These are phyloP conservation scores for Agrypnus murinus DNA, from an alignment of 2,888 invertebrate genomes.

Conservation along the genomic window DNA sequence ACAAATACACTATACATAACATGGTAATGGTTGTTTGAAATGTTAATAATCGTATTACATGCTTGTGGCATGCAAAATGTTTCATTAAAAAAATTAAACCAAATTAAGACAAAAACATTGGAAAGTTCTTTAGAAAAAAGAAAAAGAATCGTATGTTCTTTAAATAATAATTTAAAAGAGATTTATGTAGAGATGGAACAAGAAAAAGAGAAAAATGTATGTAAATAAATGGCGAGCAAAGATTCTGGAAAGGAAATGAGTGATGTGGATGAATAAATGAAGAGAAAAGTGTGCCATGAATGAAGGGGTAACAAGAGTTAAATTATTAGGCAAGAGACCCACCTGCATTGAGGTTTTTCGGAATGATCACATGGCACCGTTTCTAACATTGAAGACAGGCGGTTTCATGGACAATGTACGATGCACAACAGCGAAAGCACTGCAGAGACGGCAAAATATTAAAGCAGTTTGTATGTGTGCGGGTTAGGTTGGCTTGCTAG, in stretches of 20 bases:
- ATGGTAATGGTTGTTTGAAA: too few species aligned
- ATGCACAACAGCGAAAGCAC: conserved; percentile 61
- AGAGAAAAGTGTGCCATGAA: conserved; percentile 24
- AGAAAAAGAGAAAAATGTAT: not conserved
- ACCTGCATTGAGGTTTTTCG: conserved; percentile 67
- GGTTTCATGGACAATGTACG: conserved; percentile 62
- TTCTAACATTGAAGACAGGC: conserved; percentile 65
- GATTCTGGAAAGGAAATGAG: not conserved
- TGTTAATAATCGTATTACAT: too few species aligned
- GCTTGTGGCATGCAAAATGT: conserved; percentile 1
- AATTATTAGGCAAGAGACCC: conserved; percentile 55
- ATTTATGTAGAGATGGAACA: too few species aligned
- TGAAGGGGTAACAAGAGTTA: conserved; percentile 38
- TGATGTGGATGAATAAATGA: conserved; percentile 20
- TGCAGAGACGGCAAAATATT: conserved; percentile 62
- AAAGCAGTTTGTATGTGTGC: conserved; percentile 60
- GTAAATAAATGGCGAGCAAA: not conserved
- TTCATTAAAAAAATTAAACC: too few species aligned
- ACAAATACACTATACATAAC: too few species aligned
- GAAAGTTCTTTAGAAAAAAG: too few species aligned
- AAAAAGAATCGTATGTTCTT: too few species aligned
- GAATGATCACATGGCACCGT: conserved; percentile 66
- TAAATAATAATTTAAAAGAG: too few species aligned
- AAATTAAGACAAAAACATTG: too few species aligned
- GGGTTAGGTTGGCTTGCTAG: conserved; percentile 56